A percentile compares a stretch with the other conserved stretches of the same genome.
Evolutionary conservation across 1,140 invertebrate species (phyloP).

Genomic region (Riptortus pedestris): DNA sequence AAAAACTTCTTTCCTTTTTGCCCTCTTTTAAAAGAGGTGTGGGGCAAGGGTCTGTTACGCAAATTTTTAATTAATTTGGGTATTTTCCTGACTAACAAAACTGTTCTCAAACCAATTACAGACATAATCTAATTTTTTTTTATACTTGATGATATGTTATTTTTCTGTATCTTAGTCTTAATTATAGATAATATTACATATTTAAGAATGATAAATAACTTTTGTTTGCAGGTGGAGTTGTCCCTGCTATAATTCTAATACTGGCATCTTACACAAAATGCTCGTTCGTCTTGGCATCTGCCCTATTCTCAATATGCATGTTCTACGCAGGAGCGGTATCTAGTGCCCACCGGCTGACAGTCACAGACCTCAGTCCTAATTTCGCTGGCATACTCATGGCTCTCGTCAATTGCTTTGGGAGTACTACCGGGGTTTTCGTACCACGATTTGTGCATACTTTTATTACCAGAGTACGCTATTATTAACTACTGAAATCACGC

Average conservation of each 20-base stretch:
- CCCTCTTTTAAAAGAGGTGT: not conserved
- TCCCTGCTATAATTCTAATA: not conserved
- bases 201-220: not conserved
- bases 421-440: not conserved
- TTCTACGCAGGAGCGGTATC: not conserved
- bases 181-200: not conserved
- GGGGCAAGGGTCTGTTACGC: not conserved
- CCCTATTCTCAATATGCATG: not conserved
- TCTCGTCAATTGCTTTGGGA: not conserved
- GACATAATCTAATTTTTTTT: too few relatives aligned
- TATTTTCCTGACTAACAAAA: not conserved
- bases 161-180: not conserved
- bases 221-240: not conserved
- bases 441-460: not conserved
- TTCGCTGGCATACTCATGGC: not conserved
- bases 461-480: not conserved
- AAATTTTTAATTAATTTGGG: not conserved
- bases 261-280: not conserved
- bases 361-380: not conserved
- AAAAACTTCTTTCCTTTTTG: not conserved
- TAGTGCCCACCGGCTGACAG: not conserved
- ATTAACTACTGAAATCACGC: not conserved
- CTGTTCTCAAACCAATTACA: not conserved
- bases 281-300: not conserved
- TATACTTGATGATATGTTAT: not conserved